Conservation (phyloP, 2,888 invertebrate genomes). For the Mamestra brassicae region DNA sequence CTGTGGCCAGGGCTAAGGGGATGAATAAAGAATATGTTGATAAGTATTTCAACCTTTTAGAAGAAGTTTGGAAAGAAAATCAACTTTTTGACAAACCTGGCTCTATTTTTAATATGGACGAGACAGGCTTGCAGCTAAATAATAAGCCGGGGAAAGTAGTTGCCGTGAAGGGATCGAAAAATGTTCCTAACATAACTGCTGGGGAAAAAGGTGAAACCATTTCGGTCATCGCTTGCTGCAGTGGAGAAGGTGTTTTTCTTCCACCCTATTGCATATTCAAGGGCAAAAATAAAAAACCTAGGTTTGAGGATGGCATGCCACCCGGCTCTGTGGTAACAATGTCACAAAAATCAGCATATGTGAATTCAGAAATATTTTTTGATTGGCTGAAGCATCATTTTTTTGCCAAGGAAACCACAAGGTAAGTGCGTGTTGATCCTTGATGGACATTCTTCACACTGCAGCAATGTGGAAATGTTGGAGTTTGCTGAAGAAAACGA, state of each 20-base stretch:
- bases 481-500: constrained; percentile 48
- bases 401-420: constrained; percentile 45
- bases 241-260: constrained; percentile 68
- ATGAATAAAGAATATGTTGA: constrained; percentile 44
- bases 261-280: constrained; percentile 43
- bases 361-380: constrained; percentile 48
- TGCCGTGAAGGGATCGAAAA: constrained; percentile 58
- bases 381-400: constrained; percentile 51
- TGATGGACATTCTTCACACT: constrained; percentile 58
- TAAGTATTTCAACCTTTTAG: constrained; percentile 42
- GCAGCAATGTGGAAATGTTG: constrained; percentile 52
- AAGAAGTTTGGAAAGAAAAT: constrained; percentile 41
- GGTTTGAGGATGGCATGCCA: constrained; percentile 57
- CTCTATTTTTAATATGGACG: constrained; percentile 58
- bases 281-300: constrained; percentile 33
- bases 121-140: constrained; percentile 58
- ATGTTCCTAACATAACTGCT: constrained; percentile 70
- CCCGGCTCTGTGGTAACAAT: constrained; percentile 47
- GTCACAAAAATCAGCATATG: constrained; percentile 56
- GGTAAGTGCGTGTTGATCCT: constrained; percentile 53
- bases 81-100: constrained; percentile 40
- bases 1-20: constrained; percentile 33
- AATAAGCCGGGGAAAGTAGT: constrained; percentile 53
- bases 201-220: constrained; percentile 73
- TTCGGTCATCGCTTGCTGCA: constrained; percentile 73